These are phyloP conservation scores for Choreutis nemorana DNA, from an alignment of 2,888 invertebrate genomes.

Conservation along the genomic window DNA sequence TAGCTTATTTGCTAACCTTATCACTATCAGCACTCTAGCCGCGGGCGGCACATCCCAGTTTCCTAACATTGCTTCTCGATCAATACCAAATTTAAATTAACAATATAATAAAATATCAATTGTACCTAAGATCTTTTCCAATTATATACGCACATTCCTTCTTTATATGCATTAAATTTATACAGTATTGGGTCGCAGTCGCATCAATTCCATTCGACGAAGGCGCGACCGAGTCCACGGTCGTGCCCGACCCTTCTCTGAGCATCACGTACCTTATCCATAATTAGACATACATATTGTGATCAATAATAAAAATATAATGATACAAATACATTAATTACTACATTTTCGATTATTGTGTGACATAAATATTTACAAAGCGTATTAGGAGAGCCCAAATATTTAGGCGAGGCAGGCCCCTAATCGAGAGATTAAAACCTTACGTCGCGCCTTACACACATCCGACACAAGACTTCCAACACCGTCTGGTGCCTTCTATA, in stretches of 20 bases:
- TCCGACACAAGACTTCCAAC: slow-evolving; percentile 7
- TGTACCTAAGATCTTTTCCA: slow-evolving; percentile 65
- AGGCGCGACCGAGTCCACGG: slow-evolving; percentile 13
- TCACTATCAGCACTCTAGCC: slow-evolving; percentile 54
- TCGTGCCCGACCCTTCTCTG: slow-evolving; percentile 19
- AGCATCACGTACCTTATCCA: slow-evolving; percentile 34
- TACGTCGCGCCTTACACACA: slow-evolving; percentile 15
- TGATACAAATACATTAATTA: slow-evolving; percentile 64
- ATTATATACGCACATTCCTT: slow-evolving; percentile 50
- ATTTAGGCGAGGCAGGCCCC: slow-evolving; percentile 53
- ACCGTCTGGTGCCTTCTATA: slow-evolving; percentile 11
- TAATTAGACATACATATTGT: slow-evolving; percentile 58
- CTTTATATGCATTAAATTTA: slow-evolving; percentile 41
- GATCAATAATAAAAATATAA: slow-evolving; percentile 66
- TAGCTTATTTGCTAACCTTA: slow-evolving; percentile 59
- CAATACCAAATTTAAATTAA: slow-evolving; percentile 64
- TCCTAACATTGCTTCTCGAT: slow-evolving; percentile 61
- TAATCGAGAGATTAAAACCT: slow-evolving; percentile 28
- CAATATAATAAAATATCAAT: slow-evolving; percentile 66
- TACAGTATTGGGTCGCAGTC: slow-evolving; percentile 36
- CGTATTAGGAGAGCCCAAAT: slow-evolving; percentile 50
- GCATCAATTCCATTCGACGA: slow-evolving; percentile 17
- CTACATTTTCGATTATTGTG: slow-evolving; percentile 65
- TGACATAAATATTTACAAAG: slow-evolving; percentile 66
- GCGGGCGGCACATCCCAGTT: slow-evolving; percentile 37